Evolutionary conservation across 1,140 invertebrate genomes (phyloP).

Genomic region (Alviniconcha marisindica): DNA sequence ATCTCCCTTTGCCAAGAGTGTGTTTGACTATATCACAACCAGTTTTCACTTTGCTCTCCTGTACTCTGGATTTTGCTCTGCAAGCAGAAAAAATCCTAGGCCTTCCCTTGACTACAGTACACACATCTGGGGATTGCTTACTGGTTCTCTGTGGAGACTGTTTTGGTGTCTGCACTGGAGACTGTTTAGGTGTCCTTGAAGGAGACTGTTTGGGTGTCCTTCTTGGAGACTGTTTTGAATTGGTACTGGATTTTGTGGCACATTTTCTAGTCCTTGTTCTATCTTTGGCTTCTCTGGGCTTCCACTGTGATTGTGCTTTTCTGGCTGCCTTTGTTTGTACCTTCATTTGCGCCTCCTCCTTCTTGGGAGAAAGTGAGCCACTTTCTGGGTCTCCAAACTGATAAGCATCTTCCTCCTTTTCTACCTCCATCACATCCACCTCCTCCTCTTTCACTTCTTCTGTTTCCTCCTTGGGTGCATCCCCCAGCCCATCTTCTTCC

Average conservation of each 20-base stretch:
- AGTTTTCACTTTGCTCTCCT: slow-evolving; percentile 6
- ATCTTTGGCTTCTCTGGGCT: slow-evolving; percentile 23
- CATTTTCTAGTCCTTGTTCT: slow-evolving; percentile 27
- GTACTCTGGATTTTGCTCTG: slow-evolving; percentile 4
- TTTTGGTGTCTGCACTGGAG: neutral
- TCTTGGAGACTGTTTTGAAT: neutral
- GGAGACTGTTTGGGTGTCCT: slow-evolving; percentile 7
- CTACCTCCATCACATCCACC: neutral
- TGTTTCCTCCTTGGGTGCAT: neutral
- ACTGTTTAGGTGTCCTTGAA: neutral
- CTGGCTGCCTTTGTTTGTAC: neutral
- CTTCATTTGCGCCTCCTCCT: neutral
- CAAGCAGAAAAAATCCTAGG: slow-evolving; percentile 21
- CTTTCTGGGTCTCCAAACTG: neutral
- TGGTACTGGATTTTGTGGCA: neutral
- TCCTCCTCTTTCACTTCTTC: slow-evolving; percentile 13
- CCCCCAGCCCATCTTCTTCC: neutral
- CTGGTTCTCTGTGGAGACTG: neutral
- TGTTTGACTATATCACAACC: slow-evolving; percentile 7
- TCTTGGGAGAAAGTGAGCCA: neutral
- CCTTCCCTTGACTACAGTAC: neutral
- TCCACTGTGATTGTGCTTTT: neutral
- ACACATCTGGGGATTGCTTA: neutral
- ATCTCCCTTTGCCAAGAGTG: neutral
- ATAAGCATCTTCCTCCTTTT: neutral